phyloP scores from a whole-genome alignment of 2,113 vertebrate genomes.

The Panthera uncia region DNA sequence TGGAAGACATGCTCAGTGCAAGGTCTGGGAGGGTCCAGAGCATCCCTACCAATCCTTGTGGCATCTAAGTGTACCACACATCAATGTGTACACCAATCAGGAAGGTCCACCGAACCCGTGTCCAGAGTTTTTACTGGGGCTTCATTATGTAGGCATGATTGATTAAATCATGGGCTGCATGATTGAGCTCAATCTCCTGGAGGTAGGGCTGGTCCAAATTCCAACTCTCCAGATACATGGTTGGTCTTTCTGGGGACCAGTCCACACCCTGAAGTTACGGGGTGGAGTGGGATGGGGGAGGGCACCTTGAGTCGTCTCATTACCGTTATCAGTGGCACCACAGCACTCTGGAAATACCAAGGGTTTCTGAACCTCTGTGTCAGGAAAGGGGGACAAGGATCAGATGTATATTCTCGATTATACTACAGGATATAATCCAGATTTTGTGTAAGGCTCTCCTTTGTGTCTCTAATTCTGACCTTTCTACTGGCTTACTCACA shows the following conservation, averaged over 20 bases:
- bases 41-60: accelerated
- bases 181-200: neutral
- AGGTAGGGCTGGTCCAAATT: neutral
- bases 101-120: neutral
- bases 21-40: neutral
- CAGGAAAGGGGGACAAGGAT: neutral
- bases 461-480: neutral
- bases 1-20: neutral
- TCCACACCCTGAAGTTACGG: neutral
- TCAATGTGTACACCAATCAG: neutral
- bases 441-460: neutral
- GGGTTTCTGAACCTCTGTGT: neutral
- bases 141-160: neutral
- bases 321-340: neutral
- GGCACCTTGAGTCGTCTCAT: neutral
- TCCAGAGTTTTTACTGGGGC: neutral
- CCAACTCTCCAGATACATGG: neutral
- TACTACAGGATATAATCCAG: accelerated
- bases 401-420: neutral
- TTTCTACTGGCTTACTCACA: neutral
- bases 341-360: neutral
- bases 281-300: neutral
- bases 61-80: neutral
- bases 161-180: neutral
- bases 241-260: neutral